Percentiles rank a stretch among this genome's conserved stretches.
Conservation (phyloP, 2,113 vertebrate species). For the Hippocampus comes region DNA sequence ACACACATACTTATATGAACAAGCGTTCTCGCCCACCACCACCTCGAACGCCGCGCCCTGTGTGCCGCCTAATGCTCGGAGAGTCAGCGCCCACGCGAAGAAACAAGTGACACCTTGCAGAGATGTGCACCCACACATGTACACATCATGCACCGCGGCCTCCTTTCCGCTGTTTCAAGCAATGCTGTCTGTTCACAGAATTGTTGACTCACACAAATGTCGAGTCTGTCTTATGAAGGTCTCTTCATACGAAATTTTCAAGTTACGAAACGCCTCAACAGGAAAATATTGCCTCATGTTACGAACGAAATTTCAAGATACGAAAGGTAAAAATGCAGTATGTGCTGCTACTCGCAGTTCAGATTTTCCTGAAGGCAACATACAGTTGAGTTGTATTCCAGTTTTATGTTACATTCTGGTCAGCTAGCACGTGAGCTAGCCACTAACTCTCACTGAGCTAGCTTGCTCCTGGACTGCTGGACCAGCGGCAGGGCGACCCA, state of each 20-base stretch:
- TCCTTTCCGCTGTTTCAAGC: conserved; percentile 44
- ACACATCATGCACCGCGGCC: conserved; percentile 51
- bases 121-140: conserved; percentile 63
- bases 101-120: conserved; percentile 58
- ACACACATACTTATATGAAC: conserved; percentile 16
- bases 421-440: too few relatives aligned
- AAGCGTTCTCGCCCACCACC: conserved; percentile 44
- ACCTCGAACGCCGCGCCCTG: conserved; percentile 39
- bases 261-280: too few relatives aligned
- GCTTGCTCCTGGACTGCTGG: too few relatives aligned
- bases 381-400: not conserved
- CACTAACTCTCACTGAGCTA: too few relatives aligned
- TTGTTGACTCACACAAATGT: not conserved
- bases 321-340: too few relatives aligned
- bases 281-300: too few relatives aligned
- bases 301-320: too few relatives aligned
- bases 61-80: conserved; percentile 59
- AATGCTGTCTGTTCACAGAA: not conserved
- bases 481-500: too few relatives aligned
- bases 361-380: too few relatives aligned
- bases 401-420: not conserved
- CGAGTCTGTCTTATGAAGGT: too few relatives aligned
- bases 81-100: conserved; percentile 56
- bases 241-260: too few relatives aligned
- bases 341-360: too few relatives aligned